Base-by-base conservation (phyloP, 2,113 vertebrate genomes). In the Marmota flaviventris region DNA sequence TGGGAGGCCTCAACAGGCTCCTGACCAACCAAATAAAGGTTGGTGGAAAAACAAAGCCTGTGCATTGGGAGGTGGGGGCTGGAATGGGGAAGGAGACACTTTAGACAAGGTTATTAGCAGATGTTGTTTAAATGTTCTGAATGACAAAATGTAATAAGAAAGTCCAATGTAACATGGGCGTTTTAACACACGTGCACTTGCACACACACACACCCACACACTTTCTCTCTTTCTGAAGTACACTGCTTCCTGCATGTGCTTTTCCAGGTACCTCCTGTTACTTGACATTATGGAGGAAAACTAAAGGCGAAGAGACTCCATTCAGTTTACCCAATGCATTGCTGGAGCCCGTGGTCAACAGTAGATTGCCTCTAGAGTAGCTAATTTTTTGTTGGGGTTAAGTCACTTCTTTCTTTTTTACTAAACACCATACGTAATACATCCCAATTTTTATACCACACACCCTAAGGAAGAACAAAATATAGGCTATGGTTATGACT, bases 1-100 rank as follows among this genome's bases (percentile, higher is more conserved):
- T 95, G 85, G 82, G 83, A 96, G 95, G 88, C 72, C 91, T 96
- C 84, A 93, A 95, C 81, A 85, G 82, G 97, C 95, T 96, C 95
- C 96, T 73, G 45, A 92, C 81, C 95, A 97, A 91, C 92, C 93
- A 70, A 92, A 95, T 92, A 88, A 97, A 96, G 39, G 56, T 70
- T 32, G 42, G 11, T 22, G 18, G 18, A 39, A 69, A 81, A 89
- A 85, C 37, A 89, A 92, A 96, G 90, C 25, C 53, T 0, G n/a
- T 27, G 58, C 6, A 6, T 56, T 42, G n/a, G 86, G 79, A 42
- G 2, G n/a, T 67, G 25, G 70, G 39, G 42, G 70, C 51, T 32
- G 34, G 67, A 39, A 18, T 9, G 8, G 24, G 51, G 37, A 24
- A 51, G 63, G 58, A 65, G 76, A 79, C 2, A 17, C 34, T 65